Conservation (phyloP, 2,797 vertebrate genomes). For the Podarcis lilfordi region DNA sequence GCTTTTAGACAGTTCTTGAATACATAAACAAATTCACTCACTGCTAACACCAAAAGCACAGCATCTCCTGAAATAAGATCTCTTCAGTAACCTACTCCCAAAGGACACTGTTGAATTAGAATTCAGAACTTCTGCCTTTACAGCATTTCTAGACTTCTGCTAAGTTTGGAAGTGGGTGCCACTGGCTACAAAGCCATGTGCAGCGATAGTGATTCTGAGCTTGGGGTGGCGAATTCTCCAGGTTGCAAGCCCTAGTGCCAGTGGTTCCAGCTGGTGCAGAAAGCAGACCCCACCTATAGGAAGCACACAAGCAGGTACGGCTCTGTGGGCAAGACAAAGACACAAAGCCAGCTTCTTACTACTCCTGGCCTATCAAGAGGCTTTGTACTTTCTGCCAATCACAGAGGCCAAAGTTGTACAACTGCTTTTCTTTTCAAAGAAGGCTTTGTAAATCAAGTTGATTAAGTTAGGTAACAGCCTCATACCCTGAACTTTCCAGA, state of each 20-base stretch:
- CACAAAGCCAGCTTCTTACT: neutral
- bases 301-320: neutral
- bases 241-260: neutral
- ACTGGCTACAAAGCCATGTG: neutral
- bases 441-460: neutral
- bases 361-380: neutral
- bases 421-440: too few relatives aligned
- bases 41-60: neutral
- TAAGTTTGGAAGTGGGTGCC: neutral
- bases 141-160: neutral
- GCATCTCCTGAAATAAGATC: neutral
- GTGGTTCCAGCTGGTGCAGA: neutral
- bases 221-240: neutral
- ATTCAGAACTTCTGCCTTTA: neutral
- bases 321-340: neutral
- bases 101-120: neutral
- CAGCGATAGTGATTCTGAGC: neutral
- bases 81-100: neutral
- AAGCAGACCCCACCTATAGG: too few relatives aligned
- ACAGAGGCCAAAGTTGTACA: neutral
- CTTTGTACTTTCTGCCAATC: neutral
- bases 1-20: neutral
- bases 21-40: neutral
- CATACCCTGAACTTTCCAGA: neutral
- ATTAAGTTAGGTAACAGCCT: neutral